Conservation (phyloP, 2,888 invertebrate genomes). For the Rotaria socialis region DNA sequence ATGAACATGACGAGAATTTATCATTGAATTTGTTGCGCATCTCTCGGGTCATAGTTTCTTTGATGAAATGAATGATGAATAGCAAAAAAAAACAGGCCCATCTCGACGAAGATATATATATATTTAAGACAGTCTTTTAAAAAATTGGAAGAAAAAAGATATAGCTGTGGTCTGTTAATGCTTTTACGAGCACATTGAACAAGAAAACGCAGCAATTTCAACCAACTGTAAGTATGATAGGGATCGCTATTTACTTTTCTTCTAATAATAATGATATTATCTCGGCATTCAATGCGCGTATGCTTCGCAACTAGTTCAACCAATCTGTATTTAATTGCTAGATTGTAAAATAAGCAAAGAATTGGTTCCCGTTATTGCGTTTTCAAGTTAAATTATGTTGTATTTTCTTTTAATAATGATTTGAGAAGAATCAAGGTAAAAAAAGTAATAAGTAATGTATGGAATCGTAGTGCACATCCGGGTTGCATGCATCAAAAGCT, state of each 20-base stretch:
- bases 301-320: background rate
- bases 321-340: background rate
- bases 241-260: background rate
- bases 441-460: background rate
- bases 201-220: background rate
- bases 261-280: background rate
- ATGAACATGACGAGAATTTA: background rate
- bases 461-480: background rate
- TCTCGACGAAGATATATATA: background rate
- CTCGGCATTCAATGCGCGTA: background rate
- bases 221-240: background rate
- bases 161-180: background rate
- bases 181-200: background rate
- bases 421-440: background rate
- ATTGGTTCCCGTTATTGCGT: background rate
- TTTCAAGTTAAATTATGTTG: background rate
- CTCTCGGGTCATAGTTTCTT: background rate
- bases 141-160: background rate
- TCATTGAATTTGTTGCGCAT: background rate
- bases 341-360: background rate
- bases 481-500: background rate
- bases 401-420: background rate
- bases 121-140: background rate
- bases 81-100: background rate
- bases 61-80: background rate